Conservation (phyloP, 2,113 vertebrate species). For the Ellobius talpinus region DNA sequence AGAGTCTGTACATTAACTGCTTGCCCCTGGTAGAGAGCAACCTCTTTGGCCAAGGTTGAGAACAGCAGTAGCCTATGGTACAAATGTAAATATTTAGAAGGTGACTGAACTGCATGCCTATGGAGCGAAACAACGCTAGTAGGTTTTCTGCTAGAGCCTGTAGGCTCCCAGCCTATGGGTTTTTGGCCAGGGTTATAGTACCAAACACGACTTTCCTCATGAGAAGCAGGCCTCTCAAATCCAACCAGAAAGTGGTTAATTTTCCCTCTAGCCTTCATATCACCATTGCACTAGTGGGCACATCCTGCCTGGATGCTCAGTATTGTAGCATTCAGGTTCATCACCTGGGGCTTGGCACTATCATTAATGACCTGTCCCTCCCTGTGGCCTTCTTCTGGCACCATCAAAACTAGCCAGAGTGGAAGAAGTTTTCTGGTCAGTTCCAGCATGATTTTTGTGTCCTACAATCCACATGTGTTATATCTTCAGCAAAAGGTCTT, state of each 20-base stretch:
- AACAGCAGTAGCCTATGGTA: too few relatives aligned
- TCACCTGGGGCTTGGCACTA: background rate
- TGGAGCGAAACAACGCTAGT: background rate
- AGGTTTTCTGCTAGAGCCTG: background rate
- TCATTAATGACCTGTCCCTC: background rate
- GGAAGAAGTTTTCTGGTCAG: background rate
- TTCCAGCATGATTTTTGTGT: background rate
- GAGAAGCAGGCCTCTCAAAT: too few relatives aligned
- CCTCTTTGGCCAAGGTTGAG: background rate
- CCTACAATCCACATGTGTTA: background rate
- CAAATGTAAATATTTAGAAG: background rate
- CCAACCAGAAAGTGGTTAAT: background rate
- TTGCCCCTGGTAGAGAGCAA: background rate
- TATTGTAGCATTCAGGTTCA: background rate
- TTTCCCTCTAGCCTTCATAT: background rate
- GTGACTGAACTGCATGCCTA: background rate
- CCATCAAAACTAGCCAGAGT: background rate
- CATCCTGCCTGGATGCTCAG: too few relatives aligned
- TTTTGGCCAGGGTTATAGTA: background rate
- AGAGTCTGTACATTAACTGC: background rate
- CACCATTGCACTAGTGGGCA: background rate
- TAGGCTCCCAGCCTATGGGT: background rate
- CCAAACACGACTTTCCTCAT: background rate
- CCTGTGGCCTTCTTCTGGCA: background rate
- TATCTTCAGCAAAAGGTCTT: background rate